Base-by-base conservation (phyloP, 35 echinoderm and acorn worm genomes). In the Amphiura filiformis region DNA sequence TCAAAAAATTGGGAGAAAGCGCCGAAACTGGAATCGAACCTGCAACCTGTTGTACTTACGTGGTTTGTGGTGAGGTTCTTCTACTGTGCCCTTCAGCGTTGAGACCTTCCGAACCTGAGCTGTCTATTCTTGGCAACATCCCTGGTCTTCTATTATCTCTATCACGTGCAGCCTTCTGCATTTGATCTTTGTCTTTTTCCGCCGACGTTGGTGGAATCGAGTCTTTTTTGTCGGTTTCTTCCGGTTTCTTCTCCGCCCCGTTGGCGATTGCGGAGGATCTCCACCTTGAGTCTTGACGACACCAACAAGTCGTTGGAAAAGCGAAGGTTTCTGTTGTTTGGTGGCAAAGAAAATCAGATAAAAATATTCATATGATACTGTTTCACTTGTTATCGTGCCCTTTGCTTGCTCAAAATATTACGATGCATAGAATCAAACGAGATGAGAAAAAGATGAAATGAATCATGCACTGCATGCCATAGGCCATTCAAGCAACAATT, bases 21-120 rank as follows among this genome's bases (percentile, higher is more conserved):
- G n/a, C n/a, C n/a, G n/a, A n/a, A n/a, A n/a, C n/a, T n/a, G n/a
- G n/a, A n/a, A n/a, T n/a, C n/a, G n/a, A n/a, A n/a, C n/a, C n/a
- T n/a, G n/a, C n/a, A n/a, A n/a, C n/a, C 41, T 47, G 41, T 47
- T 47, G 41, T 70, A 70, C 91, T 92, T 88, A 92, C 91, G 87
- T 88, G 35, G 61, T 70, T 70, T 91, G 90, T 31, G 93, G 93
- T 84, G 93, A 94, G 30, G 88, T 57, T 84, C 82, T 84, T 37
- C 84, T 86, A 44, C 88, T 88, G 18, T 79, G 78, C 38, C 87
- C 84, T 33, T 91, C 89, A 36, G 44, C 84, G 1, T 57, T 85
- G 9, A 94, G 78, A 36, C 93, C 93, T 80, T 94, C 93, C 13
- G 93, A 94, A 26, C 93, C 93, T 39, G 93, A 94, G 39, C 93